Conservation (phyloP, 2,113 vertebrate species). For the Petrocephalus zakoni region DNA sequence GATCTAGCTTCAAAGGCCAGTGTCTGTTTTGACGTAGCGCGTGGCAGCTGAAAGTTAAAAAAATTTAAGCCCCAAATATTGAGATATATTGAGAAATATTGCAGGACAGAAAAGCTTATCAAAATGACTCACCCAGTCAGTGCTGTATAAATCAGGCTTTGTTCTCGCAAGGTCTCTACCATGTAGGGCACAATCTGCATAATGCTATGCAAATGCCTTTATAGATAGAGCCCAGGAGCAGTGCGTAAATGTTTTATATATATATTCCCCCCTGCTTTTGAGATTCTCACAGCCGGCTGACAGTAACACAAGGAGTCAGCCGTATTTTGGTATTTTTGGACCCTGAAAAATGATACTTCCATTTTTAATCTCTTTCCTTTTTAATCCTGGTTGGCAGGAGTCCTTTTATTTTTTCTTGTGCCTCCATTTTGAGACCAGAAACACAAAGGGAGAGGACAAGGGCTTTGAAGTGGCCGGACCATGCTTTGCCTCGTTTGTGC, state of each 20-base stretch:
- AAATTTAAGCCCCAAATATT: neutral
- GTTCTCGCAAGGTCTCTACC: neutral
- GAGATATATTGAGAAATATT: neutral
- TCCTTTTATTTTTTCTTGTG: neutral
- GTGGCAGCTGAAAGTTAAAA: neutral
- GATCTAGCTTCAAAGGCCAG: neutral
- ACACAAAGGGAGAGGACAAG: neutral
- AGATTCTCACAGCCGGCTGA: neutral
- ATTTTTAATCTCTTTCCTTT: neutral
- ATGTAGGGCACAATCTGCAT: neutral
- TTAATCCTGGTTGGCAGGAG: neutral
- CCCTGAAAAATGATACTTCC: neutral
- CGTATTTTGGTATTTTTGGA: neutral
- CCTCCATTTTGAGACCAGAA: neutral
- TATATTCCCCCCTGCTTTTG: neutral
- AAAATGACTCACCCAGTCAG: neutral
- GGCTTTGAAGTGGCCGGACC: neutral
- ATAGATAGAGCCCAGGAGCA: neutral
- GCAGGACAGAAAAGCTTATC: neutral
- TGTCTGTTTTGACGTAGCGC: neutral
- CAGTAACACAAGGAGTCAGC: neutral
- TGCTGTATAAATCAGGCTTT: neutral
- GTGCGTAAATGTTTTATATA: neutral
- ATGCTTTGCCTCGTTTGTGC: neutral
- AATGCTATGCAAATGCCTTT: neutral